Conservation (phyloP, 53 echinoderm and acorn worm species). For the Echinarachnius parma region DNA sequence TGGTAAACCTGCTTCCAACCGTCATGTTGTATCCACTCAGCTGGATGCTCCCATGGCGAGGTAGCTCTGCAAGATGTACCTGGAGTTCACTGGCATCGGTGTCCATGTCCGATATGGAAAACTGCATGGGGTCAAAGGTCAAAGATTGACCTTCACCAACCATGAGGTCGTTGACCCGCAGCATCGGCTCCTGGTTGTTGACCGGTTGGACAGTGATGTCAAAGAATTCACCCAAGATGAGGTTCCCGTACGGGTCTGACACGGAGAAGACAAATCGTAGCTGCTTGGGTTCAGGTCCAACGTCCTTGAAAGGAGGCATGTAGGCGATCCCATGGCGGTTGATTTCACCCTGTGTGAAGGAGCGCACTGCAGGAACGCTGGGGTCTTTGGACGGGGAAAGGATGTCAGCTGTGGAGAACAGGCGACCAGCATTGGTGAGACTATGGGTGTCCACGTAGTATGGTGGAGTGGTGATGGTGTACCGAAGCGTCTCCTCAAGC, state of each 20-base stretch:
- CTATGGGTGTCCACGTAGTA: conserved; percentile 76
- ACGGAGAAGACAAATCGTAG: conserved; percentile 86
- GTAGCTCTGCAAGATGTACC: conserved; percentile 43
- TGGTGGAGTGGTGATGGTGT: conserved; percentile 90
- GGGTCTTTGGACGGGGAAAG: conserved; percentile 76
- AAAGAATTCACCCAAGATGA: conserved; percentile 70
- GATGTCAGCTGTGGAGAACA: conserved; percentile 68
- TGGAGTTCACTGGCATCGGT: conserved; percentile 59
- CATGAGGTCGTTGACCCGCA: conserved; percentile 65
- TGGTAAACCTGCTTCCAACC: conserved; percentile 58
- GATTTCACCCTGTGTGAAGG: conserved; percentile 78
- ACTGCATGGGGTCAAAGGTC: conserved; percentile 60
- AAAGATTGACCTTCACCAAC: conserved; percentile 75
- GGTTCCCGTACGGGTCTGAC: conserved; percentile 78
- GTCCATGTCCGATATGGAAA: conserved; percentile 88
- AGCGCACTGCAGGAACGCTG: conserved; percentile 41
- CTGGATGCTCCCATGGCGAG: conserved; percentile 59
- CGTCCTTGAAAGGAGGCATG: conserved; percentile 93
- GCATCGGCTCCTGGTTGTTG: conserved; percentile 82
- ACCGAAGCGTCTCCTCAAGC: conserved; percentile 55
- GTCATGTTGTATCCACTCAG: conserved; percentile 62
- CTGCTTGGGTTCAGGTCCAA: conserved; percentile 59
- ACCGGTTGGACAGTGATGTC: conserved; percentile 85
- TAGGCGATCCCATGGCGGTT: conserved; percentile 78
- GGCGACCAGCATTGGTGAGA: conserved; percentile 78